Evolutionary conservation across 1,140 invertebrate species (phyloP).

Genomic region (Chelonus insularis): DNA sequence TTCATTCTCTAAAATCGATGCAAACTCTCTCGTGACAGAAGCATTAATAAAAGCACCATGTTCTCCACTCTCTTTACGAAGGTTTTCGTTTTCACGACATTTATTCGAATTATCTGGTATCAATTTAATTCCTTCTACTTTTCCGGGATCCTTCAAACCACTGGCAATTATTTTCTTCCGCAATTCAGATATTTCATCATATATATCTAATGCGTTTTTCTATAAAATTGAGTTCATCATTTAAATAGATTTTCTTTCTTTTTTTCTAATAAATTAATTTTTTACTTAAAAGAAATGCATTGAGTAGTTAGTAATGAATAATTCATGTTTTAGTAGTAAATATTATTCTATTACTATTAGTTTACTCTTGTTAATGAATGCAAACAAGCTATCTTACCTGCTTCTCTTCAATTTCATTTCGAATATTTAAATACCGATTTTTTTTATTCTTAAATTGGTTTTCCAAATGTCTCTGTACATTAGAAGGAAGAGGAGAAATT

Average conservation of each 20-base stretch:
- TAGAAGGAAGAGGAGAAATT: not conserved
- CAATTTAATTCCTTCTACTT: slow-evolving; percentile 32
- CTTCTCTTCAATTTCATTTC: slow-evolving; percentile 40
- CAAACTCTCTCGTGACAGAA: slow-evolving; percentile 24
- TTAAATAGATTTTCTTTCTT: too few relatives aligned
- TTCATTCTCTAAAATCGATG: slow-evolving; percentile 27
- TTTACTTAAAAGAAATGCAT: too few relatives aligned
- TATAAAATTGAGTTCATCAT: slow-evolving; percentile 11
- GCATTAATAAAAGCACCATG: slow-evolving; percentile 10
- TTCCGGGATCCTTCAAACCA: slow-evolving; percentile 45
- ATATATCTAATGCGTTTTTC: slow-evolving; percentile 29
- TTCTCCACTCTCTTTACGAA: slow-evolving; percentile 7
- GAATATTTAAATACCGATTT: slow-evolving; percentile 35
- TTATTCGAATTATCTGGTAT: slow-evolving; percentile 1
- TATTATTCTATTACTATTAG: too few relatives aligned
- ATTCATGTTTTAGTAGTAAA: too few relatives aligned
- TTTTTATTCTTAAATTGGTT: slow-evolving; percentile 40
- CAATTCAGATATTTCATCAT: slow-evolving; percentile 39
- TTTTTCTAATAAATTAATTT: too few relatives aligned
- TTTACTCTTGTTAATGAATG: not conserved
- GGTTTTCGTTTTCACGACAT: not conserved
- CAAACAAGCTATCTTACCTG: slow-evolving; percentile 32
- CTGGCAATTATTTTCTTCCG: slow-evolving; percentile 40
- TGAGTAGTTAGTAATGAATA: too few relatives aligned
- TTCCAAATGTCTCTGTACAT: slow-evolving; percentile 33